Evolutionary conservation across 2,888 invertebrate species (phyloP), one percentile per base, ranked within the genome.

Genomic region (Alviniconcha strummeri): DNA sequence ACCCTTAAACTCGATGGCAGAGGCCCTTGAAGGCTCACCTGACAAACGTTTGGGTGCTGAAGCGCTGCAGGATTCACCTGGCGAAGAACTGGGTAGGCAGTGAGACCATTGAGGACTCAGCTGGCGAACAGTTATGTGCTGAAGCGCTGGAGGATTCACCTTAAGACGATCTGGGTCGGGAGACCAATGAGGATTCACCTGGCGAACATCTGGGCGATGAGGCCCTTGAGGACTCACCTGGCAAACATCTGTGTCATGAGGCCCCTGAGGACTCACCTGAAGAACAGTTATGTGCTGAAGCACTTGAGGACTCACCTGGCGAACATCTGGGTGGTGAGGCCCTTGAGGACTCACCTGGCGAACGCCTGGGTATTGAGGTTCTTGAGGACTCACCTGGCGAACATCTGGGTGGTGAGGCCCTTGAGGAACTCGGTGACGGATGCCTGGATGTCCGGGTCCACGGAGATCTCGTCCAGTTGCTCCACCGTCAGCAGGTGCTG

Each of bases 401-500:
- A 85, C 36, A 83, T 84, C 17, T 76, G 80, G 11, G 55, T 55
- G 8, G 80, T 72, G 80, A 87, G 85, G 11, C 86, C 88, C 55
- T 88, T 85, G 8, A 90, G 85, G 82, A 91, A 91, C 15, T 88
- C 86, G 7, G 86, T 83, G 17, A 91, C 90, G 0, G 89, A 87
- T 4, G 86, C 85, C 78, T 87, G 88, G 69, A 91, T 89, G 82
- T 91, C 91, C 52, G 89, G 88, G 80, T 91, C 90, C 5, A 90
- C 89, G 7, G 85, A 82, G 36, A 88, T 77, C 54, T 83, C 74
- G 0, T 87, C 81, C 82, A 88, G 88, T 76, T 90, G 89, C 71
- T 86, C 87, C 8, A 88, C 84, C 19, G 90, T 89, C n/a, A 90
- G 84, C 60, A 88, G 76, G n/a, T 87, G 86, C 57, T 87, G 86